Evolutionary conservation across 2,797 vertebrate species (phyloP).

Genomic region (Rhinoraja longicauda): DNA sequence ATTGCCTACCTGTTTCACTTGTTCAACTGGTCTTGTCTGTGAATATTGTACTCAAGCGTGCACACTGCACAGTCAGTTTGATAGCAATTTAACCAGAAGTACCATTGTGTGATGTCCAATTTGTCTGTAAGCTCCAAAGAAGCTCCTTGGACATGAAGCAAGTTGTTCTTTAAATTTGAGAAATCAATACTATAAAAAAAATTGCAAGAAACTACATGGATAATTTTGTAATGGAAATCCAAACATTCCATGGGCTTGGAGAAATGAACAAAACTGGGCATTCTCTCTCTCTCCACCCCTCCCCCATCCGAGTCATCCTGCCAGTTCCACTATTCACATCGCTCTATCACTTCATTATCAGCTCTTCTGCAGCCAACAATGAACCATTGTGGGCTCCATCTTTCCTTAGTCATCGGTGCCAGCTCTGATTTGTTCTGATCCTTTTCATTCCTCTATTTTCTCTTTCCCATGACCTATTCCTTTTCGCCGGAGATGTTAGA

Average conservation of each 20-base stretch:
- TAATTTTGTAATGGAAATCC: not conserved
- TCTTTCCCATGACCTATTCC: too few relatives aligned
- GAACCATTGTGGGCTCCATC: too few relatives aligned
- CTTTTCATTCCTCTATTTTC: too few relatives aligned
- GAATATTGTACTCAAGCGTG: not conserved
- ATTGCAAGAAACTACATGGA: not conserved
- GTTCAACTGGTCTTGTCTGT: not conserved
- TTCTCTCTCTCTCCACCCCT: too few relatives aligned
- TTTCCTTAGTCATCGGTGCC: too few relatives aligned
- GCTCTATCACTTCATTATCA: too few relatives aligned
- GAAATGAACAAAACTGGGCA: not conserved
- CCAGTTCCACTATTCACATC: too few relatives aligned
- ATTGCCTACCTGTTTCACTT: not conserved
- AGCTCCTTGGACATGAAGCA: not conserved
- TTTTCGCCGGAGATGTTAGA: too few relatives aligned
- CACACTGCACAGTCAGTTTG: not conserved
- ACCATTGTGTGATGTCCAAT: not conserved
- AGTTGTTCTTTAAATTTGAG: not conserved
- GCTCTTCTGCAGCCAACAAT: too few relatives aligned
- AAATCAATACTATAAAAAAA: not conserved
- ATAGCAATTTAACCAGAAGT: not conserved
- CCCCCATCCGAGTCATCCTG: too few relatives aligned
- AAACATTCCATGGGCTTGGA: not conserved
- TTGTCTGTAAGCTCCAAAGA: not conserved
- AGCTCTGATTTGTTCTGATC: too few relatives aligned